Conservation (phyloP, 2,888 invertebrate genomes). For the Eristalis arbustorum region DNA sequence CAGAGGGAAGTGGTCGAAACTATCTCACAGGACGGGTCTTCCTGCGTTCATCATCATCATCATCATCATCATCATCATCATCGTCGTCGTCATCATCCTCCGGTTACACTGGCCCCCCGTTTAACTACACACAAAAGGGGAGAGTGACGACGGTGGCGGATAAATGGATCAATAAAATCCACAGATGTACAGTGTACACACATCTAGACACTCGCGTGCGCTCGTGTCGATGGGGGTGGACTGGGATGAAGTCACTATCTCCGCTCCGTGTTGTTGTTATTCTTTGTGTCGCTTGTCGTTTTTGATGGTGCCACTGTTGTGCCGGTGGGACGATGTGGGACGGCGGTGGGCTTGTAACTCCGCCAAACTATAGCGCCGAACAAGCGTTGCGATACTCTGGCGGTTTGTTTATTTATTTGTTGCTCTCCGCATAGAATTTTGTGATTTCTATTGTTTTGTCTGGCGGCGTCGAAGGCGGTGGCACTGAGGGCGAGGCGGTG, state of each 20-base stretch:
- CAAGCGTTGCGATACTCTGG: constrained; percentile 1
- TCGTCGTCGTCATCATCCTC: constrained; percentile 42
- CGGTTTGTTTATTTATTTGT: constrained; percentile 68
- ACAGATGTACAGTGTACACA: constrained; percentile 61
- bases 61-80: constrained; percentile 46
- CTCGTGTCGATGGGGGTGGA: background rate
- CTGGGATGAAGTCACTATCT: background rate
- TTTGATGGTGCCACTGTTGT: constrained; percentile 9
- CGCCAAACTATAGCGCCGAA: constrained; percentile 8
- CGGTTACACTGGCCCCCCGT: constrained; percentile 51
- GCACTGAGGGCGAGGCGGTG: background rate
- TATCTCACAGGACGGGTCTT: constrained; percentile 48
- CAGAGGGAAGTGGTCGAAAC: constrained; percentile 40
- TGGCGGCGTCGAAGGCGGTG: background rate
- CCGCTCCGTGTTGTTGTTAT: constrained; percentile 20
- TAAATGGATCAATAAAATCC: constrained; percentile 71
- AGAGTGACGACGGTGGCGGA: constrained; percentile 51
- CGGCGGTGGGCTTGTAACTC: background rate
- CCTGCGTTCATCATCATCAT: constrained; percentile 53
- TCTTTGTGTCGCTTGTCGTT: constrained; percentile 31
- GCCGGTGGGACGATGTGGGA: background rate
- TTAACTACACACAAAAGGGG: constrained; percentile 51
- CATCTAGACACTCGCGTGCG: constrained; percentile 45
- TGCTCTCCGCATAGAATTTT: constrained; percentile 56
- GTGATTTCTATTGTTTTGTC: constrained; percentile 67